Percentiles rank a stretch among this genome's conserved stretches.
These are phyloP conservation scores for Xanthostigma xanthostigma DNA, from an alignment of 2,888 invertebrate genomes.

Conservation along the genomic window DNA sequence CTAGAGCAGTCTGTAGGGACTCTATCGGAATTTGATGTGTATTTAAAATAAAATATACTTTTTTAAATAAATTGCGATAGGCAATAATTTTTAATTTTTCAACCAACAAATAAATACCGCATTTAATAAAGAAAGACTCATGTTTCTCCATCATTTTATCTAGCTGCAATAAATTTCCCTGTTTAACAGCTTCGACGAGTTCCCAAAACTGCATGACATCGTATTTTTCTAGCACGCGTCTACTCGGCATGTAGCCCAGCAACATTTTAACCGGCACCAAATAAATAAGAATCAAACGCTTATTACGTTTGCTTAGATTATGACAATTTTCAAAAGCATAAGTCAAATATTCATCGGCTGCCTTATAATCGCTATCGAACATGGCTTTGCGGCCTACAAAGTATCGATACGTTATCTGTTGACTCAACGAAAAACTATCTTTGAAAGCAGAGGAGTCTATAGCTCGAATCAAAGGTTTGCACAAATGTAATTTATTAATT, in stretches of 20 bases:
- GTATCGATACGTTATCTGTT: conserved; percentile 93
- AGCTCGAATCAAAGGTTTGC: conserved; percentile 89
- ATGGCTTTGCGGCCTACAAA: conserved; percentile 95
- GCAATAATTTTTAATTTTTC: conserved; percentile 92
- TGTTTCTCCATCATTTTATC: conserved; percentile 73
- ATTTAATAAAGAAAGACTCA: conserved; percentile 85
- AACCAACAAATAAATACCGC: conserved; percentile 93
- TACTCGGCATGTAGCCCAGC: conserved; percentile 85
- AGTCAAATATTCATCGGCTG: conserved; percentile 81
- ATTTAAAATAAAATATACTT: conserved; percentile 62
- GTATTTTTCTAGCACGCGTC: conserved; percentile 68
- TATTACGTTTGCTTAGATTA: conserved; percentile 65
- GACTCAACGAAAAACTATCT: conserved; percentile 78
- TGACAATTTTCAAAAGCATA: conserved; percentile 91
- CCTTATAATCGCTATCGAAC: conserved; percentile 93
- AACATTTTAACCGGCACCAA: conserved; percentile 95
- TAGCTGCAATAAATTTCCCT: conserved; percentile 74
- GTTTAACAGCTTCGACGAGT: conserved; percentile 73
- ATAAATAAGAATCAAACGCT: conserved; percentile 84
- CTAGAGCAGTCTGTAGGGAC: conserved; percentile 67
- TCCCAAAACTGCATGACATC: conserved; percentile 84
- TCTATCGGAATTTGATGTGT: conserved; percentile 81
- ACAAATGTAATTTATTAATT: conserved; percentile 76
- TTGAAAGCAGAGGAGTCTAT: conserved; percentile 87
- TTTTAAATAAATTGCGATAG: conserved; percentile 90